Evolutionary conservation across 2,888 invertebrate genomes (phyloP).

Genomic region (Tiliacea aurago): DNA sequence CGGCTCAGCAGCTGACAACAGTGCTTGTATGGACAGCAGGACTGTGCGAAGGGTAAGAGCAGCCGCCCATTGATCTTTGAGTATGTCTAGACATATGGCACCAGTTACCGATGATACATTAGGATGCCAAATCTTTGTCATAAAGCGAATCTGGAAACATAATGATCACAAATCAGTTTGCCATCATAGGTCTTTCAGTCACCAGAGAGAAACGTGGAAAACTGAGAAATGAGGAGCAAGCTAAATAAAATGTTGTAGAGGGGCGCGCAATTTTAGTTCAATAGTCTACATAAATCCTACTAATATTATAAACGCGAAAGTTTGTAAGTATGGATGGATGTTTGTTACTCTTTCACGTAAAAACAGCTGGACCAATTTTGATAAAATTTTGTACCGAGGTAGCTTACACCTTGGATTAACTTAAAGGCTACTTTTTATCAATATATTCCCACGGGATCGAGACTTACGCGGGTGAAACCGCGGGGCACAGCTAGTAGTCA

Average conservation of each 20-base stretch:
- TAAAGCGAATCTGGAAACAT: slow-evolving; percentile 95
- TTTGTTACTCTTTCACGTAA: no score
- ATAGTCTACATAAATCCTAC: not conserved
- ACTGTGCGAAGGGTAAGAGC: slow-evolving; percentile 99
- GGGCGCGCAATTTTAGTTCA: no score
- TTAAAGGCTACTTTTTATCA: no score
- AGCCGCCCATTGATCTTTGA: slow-evolving; percentile 99
- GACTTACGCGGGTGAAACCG: no score
- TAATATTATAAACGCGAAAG: no score
- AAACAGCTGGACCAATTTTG: no score
- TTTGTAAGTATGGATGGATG: no score
- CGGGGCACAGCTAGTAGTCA: no score
- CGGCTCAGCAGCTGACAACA: slow-evolving; percentile 97
- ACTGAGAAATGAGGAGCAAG: not conserved
- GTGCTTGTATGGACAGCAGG: slow-evolving; percentile 97
- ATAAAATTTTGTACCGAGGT: no score
- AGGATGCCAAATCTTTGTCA: slow-evolving; percentile 99
- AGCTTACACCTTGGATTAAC: no score
- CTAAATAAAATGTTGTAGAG: not conserved
- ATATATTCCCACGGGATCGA: no score
- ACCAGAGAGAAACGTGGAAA: not conserved
- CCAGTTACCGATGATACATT: slow-evolving; percentile 99
- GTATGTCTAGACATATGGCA: slow-evolving; percentile 99
- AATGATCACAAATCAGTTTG: slow-evolving; percentile 16
- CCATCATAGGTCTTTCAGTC: not conserved